Base-by-base conservation (phyloP, 1,140 invertebrate genomes). In the Bombus pascuorum region DNA sequence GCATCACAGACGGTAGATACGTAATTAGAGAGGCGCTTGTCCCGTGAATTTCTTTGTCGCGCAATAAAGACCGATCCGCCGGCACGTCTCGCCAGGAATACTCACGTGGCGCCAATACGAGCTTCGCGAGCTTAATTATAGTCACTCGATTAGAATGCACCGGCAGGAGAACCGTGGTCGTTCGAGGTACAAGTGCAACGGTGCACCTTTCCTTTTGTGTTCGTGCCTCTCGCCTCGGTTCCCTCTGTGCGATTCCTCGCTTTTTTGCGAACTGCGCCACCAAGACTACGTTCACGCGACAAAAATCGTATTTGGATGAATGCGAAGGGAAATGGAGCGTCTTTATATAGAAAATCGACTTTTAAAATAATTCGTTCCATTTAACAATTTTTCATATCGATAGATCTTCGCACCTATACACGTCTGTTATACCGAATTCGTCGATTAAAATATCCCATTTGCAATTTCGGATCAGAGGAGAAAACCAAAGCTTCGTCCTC, bases 171-270 rank as follows among this genome's bases (percentile, higher is more conserved):
- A 47, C 37, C 44, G 39, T 32, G 76, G 66, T 37, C 62, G 83
- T 83, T 73, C 87, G 88, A 86, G 87, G 86, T 75, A 72, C 83
- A 85, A 85, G 83, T 85, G 83, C 83, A 85, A 85, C 83, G 83
- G 83, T 85, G 83, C 83, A 57, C 68, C 77, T 85, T 85, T 80
- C 76, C 83, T 84, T 80, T 84, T 84, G 68, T 68, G 76, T 73
- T 42, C 34, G 44, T 68, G 37, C 77, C 76, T 42, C 77, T 78
- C 53, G 79, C 66, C 12, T 42, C 62, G 68, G 59, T 76, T 82
- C 81, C 66, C 47, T 77, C 68, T 44, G 72, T 44, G 82, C 34
- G 32, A 32, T 32, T 39, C 78, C 32, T 44, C 37, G 32, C 9
- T 47, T 53, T 65, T 70, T 53, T 8, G 39, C 37, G 0, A 25